Evolutionary conservation across 2,797 vertebrate species (phyloP), one percentile per base, ranked within the genome.

Genomic region (Alosa sapidissima): DNA sequence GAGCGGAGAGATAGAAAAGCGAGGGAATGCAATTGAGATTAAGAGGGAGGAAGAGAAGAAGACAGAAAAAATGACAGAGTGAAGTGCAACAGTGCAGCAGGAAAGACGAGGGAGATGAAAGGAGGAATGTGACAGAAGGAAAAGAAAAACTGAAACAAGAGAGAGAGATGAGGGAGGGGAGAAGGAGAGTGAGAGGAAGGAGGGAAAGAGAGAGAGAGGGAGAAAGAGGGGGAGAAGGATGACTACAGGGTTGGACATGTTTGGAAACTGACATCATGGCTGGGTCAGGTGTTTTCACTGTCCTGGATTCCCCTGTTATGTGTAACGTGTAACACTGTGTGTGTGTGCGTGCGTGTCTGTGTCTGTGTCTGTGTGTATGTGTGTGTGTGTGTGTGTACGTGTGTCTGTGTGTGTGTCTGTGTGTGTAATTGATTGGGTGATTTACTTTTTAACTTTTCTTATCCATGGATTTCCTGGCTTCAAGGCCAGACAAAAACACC

Each of bases 11-110:
- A 55, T 13, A 55, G 65, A 45, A 7, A n/a, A 49, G 16, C 19
- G 48, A 16, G 62, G 36, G 48, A 84, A 14, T 72, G 62, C 68
- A 72, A 51, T 51, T 75, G 68, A 84, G 68, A 84, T 84, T 78
- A 75, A 84, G 13, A 36, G 47, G 81, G 19, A 54, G 52, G 41
- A 81, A 19, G 47, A 81, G 14, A n/a, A 19, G 8, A 81, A n/a
- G 28, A 81, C 36, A 81, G 75, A 21, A 6, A 81, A 81, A 65
- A 65, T 65, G 33, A 65, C 62, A 65, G 62, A 65, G 16, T n/a
- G 0, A 58, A 58, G 55, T 58, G 55, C 21, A 58, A 58, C 55
- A 3, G 1, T n/a, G 58, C 58, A 65, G 62, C 24, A 33, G 62
- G 24, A 28, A 58, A 58, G 41, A 81, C 41, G 78, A 47, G 11